Base-by-base conservation (phyloP, 2,113 vertebrate species). In the Hyaena hyaena region DNA sequence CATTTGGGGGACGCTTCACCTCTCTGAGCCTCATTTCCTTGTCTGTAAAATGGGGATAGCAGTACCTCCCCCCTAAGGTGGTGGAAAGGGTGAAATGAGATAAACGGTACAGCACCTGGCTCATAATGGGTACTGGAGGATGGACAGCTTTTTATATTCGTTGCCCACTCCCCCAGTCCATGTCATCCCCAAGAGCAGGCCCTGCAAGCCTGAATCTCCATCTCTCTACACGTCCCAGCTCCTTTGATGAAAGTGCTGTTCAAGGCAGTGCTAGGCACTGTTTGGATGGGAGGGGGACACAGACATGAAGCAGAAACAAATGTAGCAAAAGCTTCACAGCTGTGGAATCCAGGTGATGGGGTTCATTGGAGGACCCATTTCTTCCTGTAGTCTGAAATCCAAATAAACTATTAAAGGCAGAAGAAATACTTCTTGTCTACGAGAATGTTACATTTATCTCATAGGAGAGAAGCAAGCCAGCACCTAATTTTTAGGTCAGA, bases 271-370 rank as follows among this genome's bases (percentile, higher is more conserved):
- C 66, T 77, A 77, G 88, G 55, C 35, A 33, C 82, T 55, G 33
- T 53, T 39, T 76, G 10, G 33, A n/a, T 81, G 55, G 33, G 58
- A 68, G 50, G 55, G 9, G 7, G 15, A 11, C 61, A 50, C 26
- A 92, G 53, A 88, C 74, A 39, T 17, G 69, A 96, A 88, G 55
- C 43, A 35, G 66, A 95, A 94, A 61, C 35, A 93, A 85, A 77
- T 82, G 89, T 73, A 14, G 65, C 69, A 43, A 88, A 76, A 95
- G 50, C 84, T 90, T 23, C 24, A 45, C 26, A 58, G 39, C 28
- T 88, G 65, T 79, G 50, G 81, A 84, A 53, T 53, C 31, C 33
- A 74, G 53, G 77, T 88, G 77, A 66, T 61, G 26, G 79, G 12
- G 7, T n/a, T 31, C 45, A 2, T 16, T n/a, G n/a, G 26, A 24